phyloP scores from a whole-genome alignment of 2,888 invertebrate species.

The Nemotelus nigrinus region DNA sequence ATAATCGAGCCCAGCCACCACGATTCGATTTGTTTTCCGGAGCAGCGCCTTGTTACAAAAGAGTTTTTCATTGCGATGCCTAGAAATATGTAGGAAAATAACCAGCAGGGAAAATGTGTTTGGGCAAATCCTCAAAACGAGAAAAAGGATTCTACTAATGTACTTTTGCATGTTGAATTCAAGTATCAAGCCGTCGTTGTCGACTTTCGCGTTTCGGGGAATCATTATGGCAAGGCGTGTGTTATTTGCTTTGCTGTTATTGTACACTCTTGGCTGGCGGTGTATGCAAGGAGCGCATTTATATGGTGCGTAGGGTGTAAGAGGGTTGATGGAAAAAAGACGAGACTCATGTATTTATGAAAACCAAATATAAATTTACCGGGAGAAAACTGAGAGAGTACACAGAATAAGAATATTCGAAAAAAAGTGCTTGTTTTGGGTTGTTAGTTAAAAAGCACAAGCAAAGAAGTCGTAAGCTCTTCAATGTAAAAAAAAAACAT shows the following conservation, averaged over 20 bases:
- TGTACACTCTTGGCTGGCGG: not conserved
- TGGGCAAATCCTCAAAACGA: slow-evolving; percentile 11
- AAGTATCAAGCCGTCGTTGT: slow-evolving; percentile 1
- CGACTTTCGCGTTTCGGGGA: not conserved
- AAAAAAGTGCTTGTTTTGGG: no score
- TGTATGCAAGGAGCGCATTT: not conserved
- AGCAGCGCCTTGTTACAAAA: not conserved
- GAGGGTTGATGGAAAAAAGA: no score
- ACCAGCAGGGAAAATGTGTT: not conserved
- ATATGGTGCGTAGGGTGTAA: not conserved
- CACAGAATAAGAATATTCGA: no score
- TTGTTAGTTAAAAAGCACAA: no score
- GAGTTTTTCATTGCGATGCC: slow-evolving; percentile 15
- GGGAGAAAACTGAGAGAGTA: no score
- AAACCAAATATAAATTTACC: no score
- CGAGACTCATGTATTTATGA: no score
- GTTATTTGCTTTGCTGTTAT: slow-evolving; percentile 21
- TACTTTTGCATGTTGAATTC: slow-evolving; percentile 21
- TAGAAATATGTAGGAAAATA: not conserved
- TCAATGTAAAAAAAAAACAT: no score
- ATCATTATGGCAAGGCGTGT: slow-evolving; percentile 3
- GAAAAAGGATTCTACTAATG: slow-evolving; percentile 30
- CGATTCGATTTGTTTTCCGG: not conserved
- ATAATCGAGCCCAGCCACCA: no score
- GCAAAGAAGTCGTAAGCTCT: no score